These are phyloP conservation scores for Acronicta leporina DNA, from an alignment of 2,888 invertebrate genomes.

Conservation along the genomic window DNA sequence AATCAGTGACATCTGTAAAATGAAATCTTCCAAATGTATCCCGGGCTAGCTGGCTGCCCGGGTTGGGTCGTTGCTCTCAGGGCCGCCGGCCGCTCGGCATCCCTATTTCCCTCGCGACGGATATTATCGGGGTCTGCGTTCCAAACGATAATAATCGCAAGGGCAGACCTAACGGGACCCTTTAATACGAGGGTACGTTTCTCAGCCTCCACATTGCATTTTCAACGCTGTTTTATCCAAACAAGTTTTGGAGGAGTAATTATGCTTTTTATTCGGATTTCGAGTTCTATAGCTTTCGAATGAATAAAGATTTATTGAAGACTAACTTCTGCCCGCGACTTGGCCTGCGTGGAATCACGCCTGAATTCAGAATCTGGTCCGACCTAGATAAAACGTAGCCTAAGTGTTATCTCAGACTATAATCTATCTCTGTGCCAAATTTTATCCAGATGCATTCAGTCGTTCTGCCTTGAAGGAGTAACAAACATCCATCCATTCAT, in stretches of 20 bases:
- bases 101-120: slow-evolving; percentile 69
- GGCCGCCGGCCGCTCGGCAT: slow-evolving; percentile 57
- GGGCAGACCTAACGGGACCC: slow-evolving; percentile 73
- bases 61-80: slow-evolving; percentile 72
- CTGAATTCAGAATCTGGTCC: no score
- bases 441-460: no score
- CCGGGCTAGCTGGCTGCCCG: slow-evolving; percentile 40
- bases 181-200: slow-evolving; percentile 68
- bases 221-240: slow-evolving; percentile 53
- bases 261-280: slow-evolving; percentile 27
- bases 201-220: slow-evolving; percentile 59
- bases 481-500: no score
- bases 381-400: no score
- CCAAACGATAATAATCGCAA: slow-evolving; percentile 74
- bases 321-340: no score
- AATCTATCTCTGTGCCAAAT: no score
- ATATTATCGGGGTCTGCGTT: slow-evolving; percentile 70
- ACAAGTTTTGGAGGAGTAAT: slow-evolving; percentile 41
- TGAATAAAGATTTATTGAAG: neutral
- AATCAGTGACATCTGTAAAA: slow-evolving; percentile 71
- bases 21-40: slow-evolving; percentile 64
- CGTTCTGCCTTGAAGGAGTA: no score
- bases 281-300: slow-evolving; percentile 14
- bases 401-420: no score
- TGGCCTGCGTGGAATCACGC: no score